Conservation (phyloP, 2,113 vertebrate genomes). For the Raphicerus campestris region DNA sequence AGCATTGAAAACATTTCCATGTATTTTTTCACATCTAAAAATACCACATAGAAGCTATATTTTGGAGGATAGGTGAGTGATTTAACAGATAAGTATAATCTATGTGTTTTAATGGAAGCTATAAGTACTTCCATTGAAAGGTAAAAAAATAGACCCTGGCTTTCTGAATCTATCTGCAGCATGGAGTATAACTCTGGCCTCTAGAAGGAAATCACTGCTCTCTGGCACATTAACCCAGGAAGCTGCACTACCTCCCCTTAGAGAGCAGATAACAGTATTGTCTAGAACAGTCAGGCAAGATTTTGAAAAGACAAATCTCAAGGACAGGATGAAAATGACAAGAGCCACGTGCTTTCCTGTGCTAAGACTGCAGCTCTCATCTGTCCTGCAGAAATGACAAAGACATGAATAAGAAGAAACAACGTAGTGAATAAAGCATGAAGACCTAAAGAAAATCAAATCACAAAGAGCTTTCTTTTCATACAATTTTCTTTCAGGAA, state of each 20-base stretch:
- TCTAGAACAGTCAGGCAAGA: background rate
- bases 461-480: background rate
- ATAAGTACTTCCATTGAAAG: background rate
- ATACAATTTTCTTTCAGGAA: background rate
- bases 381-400: background rate
- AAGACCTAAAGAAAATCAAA: background rate
- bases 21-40: constrained; percentile 42
- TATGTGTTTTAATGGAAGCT: constrained; percentile 41
- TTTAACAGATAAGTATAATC: background rate
- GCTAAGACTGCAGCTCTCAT: background rate
- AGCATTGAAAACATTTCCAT: background rate
- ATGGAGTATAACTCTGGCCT: constrained; percentile 6
- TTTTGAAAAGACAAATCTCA: constrained; percentile 22
- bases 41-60: background rate
- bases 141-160: constrained; percentile 19
- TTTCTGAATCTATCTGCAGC: constrained; percentile 15
- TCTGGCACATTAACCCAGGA: background rate
- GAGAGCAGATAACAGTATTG: background rate
- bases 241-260: background rate
- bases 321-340: background rate
- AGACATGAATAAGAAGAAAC: background rate
- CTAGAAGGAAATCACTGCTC: background rate
- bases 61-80: background rate
- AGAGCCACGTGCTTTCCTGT: background rate
- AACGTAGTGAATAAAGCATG: background rate